These are phyloP conservation scores for Dermolepida albohirtum DNA, from an alignment of 2,888 invertebrate species.

Conservation along the genomic window DNA sequence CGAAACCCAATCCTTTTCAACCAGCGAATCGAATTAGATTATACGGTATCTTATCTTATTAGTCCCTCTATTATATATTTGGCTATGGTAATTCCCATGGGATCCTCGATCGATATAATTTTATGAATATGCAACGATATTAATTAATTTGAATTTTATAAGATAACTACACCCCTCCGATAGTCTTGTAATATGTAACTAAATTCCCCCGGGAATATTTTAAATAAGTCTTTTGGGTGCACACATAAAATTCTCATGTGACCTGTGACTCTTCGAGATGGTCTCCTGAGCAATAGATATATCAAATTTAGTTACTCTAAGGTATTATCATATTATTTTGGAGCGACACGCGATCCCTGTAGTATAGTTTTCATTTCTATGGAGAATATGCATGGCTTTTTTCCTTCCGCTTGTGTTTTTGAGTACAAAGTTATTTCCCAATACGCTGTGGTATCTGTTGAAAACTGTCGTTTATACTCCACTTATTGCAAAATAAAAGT, in stretches of 20 bases:
- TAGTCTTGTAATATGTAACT: slow-evolving; percentile 58
- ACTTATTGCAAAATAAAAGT: slow-evolving; percentile 1
- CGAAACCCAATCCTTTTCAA: slow-evolving; percentile 44
- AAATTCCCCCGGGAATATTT: slow-evolving; percentile 63
- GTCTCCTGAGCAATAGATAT: slow-evolving; percentile 55
- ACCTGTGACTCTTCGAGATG: slow-evolving; percentile 55
- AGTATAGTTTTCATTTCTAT: slow-evolving; percentile 38
- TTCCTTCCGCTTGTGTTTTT: slow-evolving; percentile 14
- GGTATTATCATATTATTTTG: slow-evolving; percentile 59
- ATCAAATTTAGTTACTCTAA: slow-evolving; percentile 56
- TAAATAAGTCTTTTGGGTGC: slow-evolving; percentile 63
- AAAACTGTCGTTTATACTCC: slow-evolving; percentile 19
- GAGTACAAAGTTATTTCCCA: slow-evolving; percentile 27
- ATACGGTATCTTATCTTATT: slow-evolving; percentile 33
- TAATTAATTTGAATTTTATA: slow-evolving; percentile 59
- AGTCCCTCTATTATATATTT: slow-evolving; percentile 23
- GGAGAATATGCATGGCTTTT: slow-evolving; percentile 36
- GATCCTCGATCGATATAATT: slow-evolving; percentile 56
- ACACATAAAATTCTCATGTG: slow-evolving; percentile 59
- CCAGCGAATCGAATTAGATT: slow-evolving; percentile 49
- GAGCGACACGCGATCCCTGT: slow-evolving; percentile 33
- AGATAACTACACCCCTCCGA: slow-evolving; percentile 49
- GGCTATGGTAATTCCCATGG: slow-evolving; percentile 54
- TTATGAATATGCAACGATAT: slow-evolving; percentile 61
- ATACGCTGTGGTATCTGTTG: neutral